Evolutionary conservation across 2,797 vertebrate species (phyloP).

Genomic region (Smutsia gigantea): DNA sequence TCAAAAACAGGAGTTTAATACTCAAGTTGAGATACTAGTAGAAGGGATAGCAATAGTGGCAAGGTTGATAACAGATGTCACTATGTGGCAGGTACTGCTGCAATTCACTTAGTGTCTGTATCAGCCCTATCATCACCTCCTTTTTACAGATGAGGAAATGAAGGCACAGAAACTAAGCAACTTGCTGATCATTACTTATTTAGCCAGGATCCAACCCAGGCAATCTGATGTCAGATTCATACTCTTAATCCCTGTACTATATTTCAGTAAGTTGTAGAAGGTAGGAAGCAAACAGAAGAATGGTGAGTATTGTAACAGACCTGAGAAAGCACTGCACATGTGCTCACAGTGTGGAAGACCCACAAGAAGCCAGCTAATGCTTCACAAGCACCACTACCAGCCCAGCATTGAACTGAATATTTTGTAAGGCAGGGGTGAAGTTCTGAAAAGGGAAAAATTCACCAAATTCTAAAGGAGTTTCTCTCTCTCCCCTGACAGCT

Average conservation of each 20-base stretch:
- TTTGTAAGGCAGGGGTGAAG: background rate
- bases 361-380: background rate
- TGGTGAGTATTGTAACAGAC: rapidly evolving
- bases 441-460: background rate
- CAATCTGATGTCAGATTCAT: background rate
- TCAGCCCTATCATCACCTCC: too few species aligned
- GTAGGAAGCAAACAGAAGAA: background rate
- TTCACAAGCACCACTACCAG: rapidly evolving
- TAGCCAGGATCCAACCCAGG: background rate
- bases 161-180: background rate
- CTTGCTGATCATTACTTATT: background rate
- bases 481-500: background rate
- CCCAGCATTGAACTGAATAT: rapidly evolving
- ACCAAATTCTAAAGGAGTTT: background rate
- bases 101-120: background rate
- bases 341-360: rapidly evolving
- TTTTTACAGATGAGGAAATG: background rate
- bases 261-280: background rate
- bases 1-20: background rate
- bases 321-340: background rate
- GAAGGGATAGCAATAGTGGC: background rate
- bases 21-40: background rate
- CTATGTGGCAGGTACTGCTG: rapidly evolving
- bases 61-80: rapidly evolving
- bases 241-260: background rate